Base-by-base conservation (phyloP, 2,113 vertebrate genomes). In the Festucalex cinctus region DNA sequence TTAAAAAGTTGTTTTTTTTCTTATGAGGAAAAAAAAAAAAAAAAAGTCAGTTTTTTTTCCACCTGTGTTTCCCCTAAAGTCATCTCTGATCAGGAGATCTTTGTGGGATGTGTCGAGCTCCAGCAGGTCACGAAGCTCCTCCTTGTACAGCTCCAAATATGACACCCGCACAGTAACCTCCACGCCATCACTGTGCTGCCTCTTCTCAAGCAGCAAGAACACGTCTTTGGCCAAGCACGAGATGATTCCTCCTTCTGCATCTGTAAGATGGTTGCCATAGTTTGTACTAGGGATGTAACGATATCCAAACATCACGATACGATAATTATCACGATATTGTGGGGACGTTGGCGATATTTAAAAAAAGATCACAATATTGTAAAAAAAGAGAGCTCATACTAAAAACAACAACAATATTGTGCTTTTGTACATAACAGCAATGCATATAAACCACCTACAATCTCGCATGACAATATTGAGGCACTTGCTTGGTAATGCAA, bases 61-160 rank as follows among this genome's bases (percentile, higher is more conserved):
- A 98, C 96, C 95, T 66, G 95, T 97, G 83, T 95, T 96, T 70
- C 95, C 94, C 67, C 91, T 95, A 54, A 94, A 91, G 70, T 98
- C 95, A 79, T 98, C 94, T 89, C 95, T 87, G 71, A 98, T 94
- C 46, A 91, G 93, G 54, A 98, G 85, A 28, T 93, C 91, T 81
- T 94, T 97, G 62, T 90, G 80, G 36, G 84, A 85, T 1, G 89
- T 93, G 67, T 94, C 91, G 69, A 92, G 75, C 77, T 98, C 94
- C 78, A 98, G 74, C 56, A 98, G 90, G 83, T 98, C 96, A 76
- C 92, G 70, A 48, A 98, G 90, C 58, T 95, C 94, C 86, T 98
- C 95, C 71, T 83, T 94, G 80, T 98, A 95, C 22, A 97, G 91
- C 84, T 98, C 95, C 81, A 98, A 88, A 8, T 96, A 98, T 0